phyloP scores from a whole-genome alignment of 35 echinoderm and acorn worm species.

The Ptychodera flava region DNA sequence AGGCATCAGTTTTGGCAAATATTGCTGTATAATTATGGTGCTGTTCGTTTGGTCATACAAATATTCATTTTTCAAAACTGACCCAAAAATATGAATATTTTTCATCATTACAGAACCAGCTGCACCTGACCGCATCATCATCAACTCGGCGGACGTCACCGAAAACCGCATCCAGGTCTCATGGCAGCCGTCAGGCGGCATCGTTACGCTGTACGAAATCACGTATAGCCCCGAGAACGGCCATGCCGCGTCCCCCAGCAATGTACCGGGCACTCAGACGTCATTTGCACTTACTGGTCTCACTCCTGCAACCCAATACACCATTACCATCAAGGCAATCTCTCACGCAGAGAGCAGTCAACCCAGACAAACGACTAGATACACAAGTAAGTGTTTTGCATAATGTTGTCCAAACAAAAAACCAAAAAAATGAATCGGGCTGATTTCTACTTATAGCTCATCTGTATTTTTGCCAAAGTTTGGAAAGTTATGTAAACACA shows the following conservation, averaged over 20 bases:
- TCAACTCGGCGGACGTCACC: not conserved
- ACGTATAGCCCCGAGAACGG: not conserved
- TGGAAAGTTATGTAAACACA: too few relatives aligned
- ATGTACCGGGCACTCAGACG: not conserved
- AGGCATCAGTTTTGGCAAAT: too few relatives aligned
- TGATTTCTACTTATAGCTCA: too few relatives aligned
- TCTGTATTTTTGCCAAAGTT: too few relatives aligned
- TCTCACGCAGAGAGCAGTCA: not conserved
- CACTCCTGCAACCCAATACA: not conserved
- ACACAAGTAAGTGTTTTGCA: not conserved
- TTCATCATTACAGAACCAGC: not conserved
- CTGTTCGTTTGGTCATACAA: too few relatives aligned
- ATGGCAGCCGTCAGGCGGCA: not conserved
- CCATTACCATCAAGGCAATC: not conserved
- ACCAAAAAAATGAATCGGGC: too few relatives aligned
- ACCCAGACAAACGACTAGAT: not conserved
- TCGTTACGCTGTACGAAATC: not conserved
- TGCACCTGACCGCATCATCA: not conserved
- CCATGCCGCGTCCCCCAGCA: not conserved
- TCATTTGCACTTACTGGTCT: not conserved
- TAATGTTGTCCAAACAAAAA: too few relatives aligned
- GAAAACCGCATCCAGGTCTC: not conserved
- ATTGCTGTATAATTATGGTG: too few relatives aligned
- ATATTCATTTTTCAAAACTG: too few relatives aligned
- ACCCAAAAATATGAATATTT: too few relatives aligned